Percentiles rank a stretch among this genome's conserved stretches.
Evolutionary conservation across 2,797 vertebrate species (phyloP).

Genomic region (Artibeus jamaicensis): DNA sequence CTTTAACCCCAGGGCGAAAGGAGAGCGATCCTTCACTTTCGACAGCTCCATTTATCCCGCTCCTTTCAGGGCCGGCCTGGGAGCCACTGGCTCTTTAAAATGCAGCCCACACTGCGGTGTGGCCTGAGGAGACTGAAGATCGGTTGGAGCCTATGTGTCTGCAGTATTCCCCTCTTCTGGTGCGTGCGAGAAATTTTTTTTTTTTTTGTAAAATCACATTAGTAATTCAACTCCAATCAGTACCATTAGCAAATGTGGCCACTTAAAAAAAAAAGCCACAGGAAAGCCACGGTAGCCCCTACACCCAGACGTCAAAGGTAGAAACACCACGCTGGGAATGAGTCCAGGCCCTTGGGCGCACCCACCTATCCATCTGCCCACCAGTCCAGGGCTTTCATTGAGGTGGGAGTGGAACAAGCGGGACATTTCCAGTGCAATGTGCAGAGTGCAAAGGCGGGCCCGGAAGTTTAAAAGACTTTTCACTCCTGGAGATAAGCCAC

Average conservation of each 20-base stretch:
- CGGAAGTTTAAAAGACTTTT: neutral
- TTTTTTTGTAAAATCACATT: neutral
- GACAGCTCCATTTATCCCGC: neutral
- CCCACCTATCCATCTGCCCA: neutral
- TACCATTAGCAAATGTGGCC: neutral
- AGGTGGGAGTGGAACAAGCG: neutral
- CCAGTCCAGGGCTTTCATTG: neutral
- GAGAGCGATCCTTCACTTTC: neutral
- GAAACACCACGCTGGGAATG: neutral
- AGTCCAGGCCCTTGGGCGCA: accelerated
- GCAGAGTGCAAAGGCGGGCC: neutral
- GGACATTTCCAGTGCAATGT: accelerated
- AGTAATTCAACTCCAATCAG: neutral
- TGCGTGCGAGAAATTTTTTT: neutral
- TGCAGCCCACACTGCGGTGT: accelerated
- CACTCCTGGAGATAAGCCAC: neutral
- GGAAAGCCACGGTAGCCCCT: accelerated
- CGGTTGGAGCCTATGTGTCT: neutral
- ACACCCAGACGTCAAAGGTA: neutral
- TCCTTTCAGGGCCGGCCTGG: neutral
- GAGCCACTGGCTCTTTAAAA: neutral
- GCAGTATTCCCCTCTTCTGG: neutral
- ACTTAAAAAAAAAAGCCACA: neutral
- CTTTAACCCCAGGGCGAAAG: neutral
- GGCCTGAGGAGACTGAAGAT: neutral